Evolutionary conservation across 1,140 invertebrate genomes (phyloP), one percentile per base, ranked within the genome.

Genomic region (Drosophila punjabiensis): DNA sequence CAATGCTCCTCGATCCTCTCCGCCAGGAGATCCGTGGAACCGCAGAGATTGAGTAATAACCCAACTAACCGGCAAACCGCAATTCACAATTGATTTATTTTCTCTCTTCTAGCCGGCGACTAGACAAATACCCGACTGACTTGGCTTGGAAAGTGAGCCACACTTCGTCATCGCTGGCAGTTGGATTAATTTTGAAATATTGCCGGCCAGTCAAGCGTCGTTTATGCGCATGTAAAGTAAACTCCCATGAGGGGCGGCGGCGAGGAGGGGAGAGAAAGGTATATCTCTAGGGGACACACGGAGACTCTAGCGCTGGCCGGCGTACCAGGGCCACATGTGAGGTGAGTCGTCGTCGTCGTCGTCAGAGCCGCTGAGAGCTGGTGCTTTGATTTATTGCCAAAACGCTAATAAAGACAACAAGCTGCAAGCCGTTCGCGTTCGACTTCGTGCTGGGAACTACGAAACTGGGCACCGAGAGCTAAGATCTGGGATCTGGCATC

Each of bases 111-210:
- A 79, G 50, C 79, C 68, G 67, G 65, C 58, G 67, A 79, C 79
- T 84, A 88, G 81, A 88, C 79, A 85, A 89, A 89, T 88, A 88
- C 59, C 67, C 68, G 76, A 87, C 65, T 18, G 58, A 60, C 37
- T 48, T 20, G 70, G 81, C 61, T 67, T 79, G 79, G 76, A 86
- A 82, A 90, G 79, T 86, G 69, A 73, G 82, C 87, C 73, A 86
- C 86, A 90, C 87, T 91, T 90, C 86, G 86, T 91, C 86, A 86
- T 90, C 82, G 86, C 64, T 90, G 86, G 82, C 86, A 90, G 87
- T 81, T 90, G 86, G 86, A 91, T 90, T 90, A 90, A 90, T 90
- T 91, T 90, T 90, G 86, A 90, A 90, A 90, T 91, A 90, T 90
- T 91, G 79, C 86, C 63, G 76, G 56, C 33, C 77, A 65, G 76